Evolutionary conservation across 2,113 vertebrate species (phyloP).

Genomic region (Myotis yumanensis): DNA sequence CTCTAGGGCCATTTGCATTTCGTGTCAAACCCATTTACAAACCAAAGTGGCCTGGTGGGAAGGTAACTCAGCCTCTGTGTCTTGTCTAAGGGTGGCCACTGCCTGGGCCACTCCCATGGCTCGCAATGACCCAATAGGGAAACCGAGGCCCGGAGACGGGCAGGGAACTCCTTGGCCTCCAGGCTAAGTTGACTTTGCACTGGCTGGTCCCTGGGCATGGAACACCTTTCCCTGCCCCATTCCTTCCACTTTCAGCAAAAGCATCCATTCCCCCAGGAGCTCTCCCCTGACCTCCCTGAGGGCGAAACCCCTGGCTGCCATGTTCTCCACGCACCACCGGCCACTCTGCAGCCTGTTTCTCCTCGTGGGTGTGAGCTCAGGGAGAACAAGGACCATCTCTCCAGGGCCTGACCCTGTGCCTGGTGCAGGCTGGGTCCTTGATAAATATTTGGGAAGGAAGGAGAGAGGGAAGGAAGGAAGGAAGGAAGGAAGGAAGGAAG

Average conservation of each 20-base stretch:
- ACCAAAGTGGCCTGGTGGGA: not conserved
- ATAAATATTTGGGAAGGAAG: not conserved
- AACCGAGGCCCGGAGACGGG: not conserved
- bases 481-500: not conserved
- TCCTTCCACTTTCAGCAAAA: not conserved
- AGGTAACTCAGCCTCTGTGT: not conserved
- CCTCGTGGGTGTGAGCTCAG: not conserved
- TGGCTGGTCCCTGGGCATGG: not conserved
- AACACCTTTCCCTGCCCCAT: not conserved
- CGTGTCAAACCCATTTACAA: constrained; percentile 12
- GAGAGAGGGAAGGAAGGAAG: no score
- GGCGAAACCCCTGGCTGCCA: not conserved
- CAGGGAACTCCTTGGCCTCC: not conserved
- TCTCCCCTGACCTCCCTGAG: not conserved
- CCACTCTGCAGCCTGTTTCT: accelerated
- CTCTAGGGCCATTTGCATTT: constrained; percentile 10
- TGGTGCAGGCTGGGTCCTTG: not conserved
- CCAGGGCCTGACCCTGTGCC: not conserved
- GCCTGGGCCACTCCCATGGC: not conserved
- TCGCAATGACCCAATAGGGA: not conserved
- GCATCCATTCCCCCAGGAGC: not conserved
- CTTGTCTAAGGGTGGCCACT: not conserved
- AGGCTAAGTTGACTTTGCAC: not conserved
- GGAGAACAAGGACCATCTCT: not conserved
- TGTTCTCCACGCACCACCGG: not conserved